Evolutionary conservation across 2,113 vertebrate species (phyloP).

Genomic region (Lanius collurio): DNA sequence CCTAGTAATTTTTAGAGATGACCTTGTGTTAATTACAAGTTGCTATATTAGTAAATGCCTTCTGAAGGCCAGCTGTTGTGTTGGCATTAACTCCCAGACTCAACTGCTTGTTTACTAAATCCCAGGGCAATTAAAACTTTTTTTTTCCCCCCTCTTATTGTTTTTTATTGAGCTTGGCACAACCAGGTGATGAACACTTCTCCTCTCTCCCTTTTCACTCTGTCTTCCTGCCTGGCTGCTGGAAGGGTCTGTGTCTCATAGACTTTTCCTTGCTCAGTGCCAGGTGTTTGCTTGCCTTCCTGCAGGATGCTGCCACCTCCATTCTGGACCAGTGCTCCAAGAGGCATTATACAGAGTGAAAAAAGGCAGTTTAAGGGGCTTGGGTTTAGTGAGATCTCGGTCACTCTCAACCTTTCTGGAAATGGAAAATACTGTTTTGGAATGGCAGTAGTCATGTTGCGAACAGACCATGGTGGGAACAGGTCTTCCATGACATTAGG

Average conservation of each 20-base stretch:
- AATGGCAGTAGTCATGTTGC: neutral
- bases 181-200: neutral
- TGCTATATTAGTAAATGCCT: slow-evolving; percentile 62
- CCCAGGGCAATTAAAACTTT: slow-evolving; percentile 16
- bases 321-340: neutral
- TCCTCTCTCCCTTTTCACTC: neutral
- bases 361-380: neutral
- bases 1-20: slow-evolving; percentile 63
- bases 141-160: fast-evolving
- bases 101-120: slow-evolving; percentile 57
- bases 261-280: neutral
- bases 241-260: neutral
- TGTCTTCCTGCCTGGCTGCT: neutral
- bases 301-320: fast-evolving
- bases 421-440: neutral
- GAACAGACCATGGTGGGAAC: neutral
- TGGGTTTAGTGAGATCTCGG: neutral
- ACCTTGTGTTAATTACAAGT: slow-evolving; percentile 70
- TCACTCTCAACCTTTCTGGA: neutral
- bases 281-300: neutral
- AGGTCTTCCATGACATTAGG: neutral
- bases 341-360: neutral
- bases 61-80: slow-evolving; percentile 68
- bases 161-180: neutral
- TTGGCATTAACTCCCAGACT: slow-evolving; percentile 57